A percentile compares a stretch with the other conserved stretches of the same genome.
Evolutionary conservation across 2,888 invertebrate species (phyloP).

Genomic region (Hyposoter didymator): DNA sequence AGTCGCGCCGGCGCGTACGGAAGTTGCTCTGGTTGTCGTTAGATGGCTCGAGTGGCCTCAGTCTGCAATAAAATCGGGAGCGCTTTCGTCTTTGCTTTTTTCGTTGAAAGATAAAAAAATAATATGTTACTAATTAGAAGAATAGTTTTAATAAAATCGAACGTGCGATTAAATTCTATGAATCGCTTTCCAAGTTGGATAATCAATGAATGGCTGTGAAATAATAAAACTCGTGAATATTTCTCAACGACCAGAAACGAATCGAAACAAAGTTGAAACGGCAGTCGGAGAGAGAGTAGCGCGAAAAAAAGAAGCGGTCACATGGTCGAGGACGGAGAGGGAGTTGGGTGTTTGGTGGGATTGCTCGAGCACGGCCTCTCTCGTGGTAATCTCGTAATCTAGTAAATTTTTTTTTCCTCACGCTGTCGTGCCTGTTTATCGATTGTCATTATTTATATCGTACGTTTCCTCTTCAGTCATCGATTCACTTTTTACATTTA

Average conservation of each 20-base stretch:
- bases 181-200: neutral
- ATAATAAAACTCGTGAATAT: neutral
- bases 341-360: conserved; percentile 2
- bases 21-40: neutral
- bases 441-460: conserved; percentile 84
- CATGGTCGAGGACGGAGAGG: conserved; percentile 9
- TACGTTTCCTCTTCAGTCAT: conserved; percentile 84
- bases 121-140: neutral
- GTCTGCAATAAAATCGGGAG: neutral
- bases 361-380: conserved; percentile 37
- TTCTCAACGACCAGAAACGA: neutral
- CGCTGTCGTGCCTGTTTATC: conserved; percentile 80
- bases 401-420: conserved; percentile 75
- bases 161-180: neutral
- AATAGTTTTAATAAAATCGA: neutral
- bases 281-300: neutral
- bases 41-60: neutral
- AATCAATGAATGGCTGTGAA: neutral
- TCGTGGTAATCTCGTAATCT: conserved; percentile 60
- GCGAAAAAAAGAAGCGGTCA: conserved; percentile 25
- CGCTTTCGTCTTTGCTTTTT: conserved; percentile 1
- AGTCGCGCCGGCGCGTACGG: neutral
- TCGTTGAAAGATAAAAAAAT: neutral
- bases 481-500: conserved; percentile 84
- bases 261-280: neutral